A percentile compares a stretch with the other conserved stretches of the same genome.
Evolutionary conservation across 2,113 vertebrate genomes (phyloP).

Genomic region (Melanerpes aurifrons): DNA sequence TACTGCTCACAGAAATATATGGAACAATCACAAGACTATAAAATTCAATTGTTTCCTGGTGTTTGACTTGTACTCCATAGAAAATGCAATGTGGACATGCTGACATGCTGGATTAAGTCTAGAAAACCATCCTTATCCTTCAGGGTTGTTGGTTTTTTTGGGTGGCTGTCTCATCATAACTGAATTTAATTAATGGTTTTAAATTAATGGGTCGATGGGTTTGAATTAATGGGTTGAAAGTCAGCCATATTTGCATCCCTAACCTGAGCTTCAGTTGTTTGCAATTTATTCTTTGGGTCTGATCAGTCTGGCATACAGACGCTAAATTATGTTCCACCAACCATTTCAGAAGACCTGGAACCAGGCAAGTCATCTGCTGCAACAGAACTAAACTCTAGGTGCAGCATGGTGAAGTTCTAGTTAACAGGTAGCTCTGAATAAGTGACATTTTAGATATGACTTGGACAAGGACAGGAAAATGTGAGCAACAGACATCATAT

Average conservation of each 20-base stretch:
- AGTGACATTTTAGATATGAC: not conserved
- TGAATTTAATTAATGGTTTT: not conserved
- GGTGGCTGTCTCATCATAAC: not conserved
- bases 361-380: not conserved
- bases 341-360: not conserved
- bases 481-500: not conserved
- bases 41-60: not conserved
- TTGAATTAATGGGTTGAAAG: not conserved
- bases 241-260: not conserved
- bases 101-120: not conserved
- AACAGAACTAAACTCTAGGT: not conserved
- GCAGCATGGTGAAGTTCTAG: not conserved
- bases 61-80: not conserved
- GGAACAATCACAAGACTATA: not conserved
- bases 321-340: not conserved
- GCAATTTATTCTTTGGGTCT: not conserved
- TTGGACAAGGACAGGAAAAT: not conserved
- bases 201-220: not conserved
- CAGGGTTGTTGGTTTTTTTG: not conserved
- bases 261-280: not conserved
- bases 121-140: not conserved
- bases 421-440: not conserved
- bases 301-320: not conserved
- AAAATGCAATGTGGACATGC: not conserved
- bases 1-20: not conserved